phyloP scores from a whole-genome alignment of 2,888 invertebrate species.

The Acanthopleura granulata region DNA sequence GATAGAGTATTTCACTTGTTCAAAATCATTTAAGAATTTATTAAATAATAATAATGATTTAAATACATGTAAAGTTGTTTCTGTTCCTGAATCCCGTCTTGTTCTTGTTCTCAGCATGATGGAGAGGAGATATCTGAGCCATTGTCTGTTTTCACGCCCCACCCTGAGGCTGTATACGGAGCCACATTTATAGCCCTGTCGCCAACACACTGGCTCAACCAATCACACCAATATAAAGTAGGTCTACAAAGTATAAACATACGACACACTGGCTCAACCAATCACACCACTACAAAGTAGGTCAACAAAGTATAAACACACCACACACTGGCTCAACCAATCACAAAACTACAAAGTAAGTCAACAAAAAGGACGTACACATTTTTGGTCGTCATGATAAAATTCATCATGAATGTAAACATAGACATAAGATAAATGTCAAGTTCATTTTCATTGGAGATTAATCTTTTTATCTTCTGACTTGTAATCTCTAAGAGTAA shows the following conservation, averaged over 20 bases:
- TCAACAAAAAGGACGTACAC: not conserved
- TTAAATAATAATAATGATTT: too few relatives aligned
- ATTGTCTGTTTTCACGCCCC: conserved; percentile 55
- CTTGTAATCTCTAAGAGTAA: too few relatives aligned
- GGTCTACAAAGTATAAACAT: not conserved
- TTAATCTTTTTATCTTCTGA: too few relatives aligned
- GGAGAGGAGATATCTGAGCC: conserved; percentile 34
- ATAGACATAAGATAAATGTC: too few relatives aligned
- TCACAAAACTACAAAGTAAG: conserved; percentile 36
- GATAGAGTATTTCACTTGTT: not conserved
- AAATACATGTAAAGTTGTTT: too few relatives aligned
- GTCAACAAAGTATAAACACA: not conserved
- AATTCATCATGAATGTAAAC: too few relatives aligned
- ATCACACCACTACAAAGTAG: conserved; percentile 37
- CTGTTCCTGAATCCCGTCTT: too few relatives aligned
- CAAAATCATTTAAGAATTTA: too few relatives aligned
- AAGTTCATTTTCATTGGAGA: too few relatives aligned
- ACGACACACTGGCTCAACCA: conserved; percentile 51
- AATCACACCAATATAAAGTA: conserved; percentile 38
- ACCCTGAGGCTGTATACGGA: conserved; percentile 59
- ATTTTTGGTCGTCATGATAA: too few relatives aligned
- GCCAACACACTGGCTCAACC: conserved; percentile 50
- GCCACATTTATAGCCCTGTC: conserved; percentile 58
- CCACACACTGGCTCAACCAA: conserved; percentile 49
- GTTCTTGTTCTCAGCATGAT: conserved; percentile 7